Evolutionary conservation across 2,797 vertebrate species (phyloP), one percentile per base, ranked within the genome.

Genomic region (Etheostoma nigrum): DNA sequence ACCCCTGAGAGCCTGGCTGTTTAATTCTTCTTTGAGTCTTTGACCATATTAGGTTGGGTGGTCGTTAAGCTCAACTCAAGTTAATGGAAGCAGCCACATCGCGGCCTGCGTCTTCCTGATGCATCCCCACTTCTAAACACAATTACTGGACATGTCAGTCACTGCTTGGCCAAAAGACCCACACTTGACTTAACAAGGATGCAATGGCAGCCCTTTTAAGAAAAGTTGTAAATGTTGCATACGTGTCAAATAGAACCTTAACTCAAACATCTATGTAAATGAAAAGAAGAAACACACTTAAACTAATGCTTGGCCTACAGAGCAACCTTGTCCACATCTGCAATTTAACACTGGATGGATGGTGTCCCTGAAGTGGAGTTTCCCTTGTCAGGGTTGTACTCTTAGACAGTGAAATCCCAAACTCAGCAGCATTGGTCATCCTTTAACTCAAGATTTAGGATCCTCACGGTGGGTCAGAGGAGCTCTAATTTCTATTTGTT

Each of bases 41-140:
- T 86, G 81, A 90, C 91, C 85, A 89, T 86, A 86, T 90, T 81
- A 79, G 91, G 88, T 55, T 15, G 48, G 71, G 67, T 72, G 80
- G 80, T 78, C 27, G 21, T 89, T 89, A 69, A 64, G 58, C 60
- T 79, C 48, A 67, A 25, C 51, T 72, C 4, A 11, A 79, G 62
- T 75, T 71, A 62, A 78, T 53, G 64, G 66, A 79, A 83, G 85
- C 76, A 42, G 11, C 62, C 78, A 62, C 73, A 61, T 69, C 15
- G 0, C 71, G 64, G 74, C 72, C 72, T 21, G 60, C n/a, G 1
- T 64, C 67, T 81, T 86, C 71, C 84, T 57, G 68, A 65, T 57
- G 21, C 12, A 21, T 74, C 76, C 33, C 49, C 42, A 59, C 47
- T 85, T 51, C 77, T 63, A 18, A 83, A 67, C 33, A 68, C 73